These are phyloP conservation scores for Spodoptera littoralis DNA, from an alignment of 2,888 invertebrate genomes.

Conservation along the genomic window DNA sequence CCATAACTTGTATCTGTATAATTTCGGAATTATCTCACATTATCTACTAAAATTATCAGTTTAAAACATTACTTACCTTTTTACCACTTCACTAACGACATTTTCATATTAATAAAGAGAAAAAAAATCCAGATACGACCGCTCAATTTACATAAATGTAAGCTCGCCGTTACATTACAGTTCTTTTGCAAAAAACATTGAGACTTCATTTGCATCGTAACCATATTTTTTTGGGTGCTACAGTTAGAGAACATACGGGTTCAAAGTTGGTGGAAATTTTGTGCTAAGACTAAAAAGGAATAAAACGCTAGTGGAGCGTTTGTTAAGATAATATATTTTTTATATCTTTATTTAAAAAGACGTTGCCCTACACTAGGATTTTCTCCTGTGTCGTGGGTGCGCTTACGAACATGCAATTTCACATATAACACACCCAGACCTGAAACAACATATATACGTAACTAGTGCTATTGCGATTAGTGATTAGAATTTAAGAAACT, in stretches of 20 bases:
- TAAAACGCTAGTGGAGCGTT: no score
- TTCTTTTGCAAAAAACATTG: slow-evolving; percentile 53
- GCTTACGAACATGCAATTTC: no score
- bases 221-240: slow-evolving; percentile 50
- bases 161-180: slow-evolving; percentile 52
- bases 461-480: no score
- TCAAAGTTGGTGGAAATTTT: background rate
- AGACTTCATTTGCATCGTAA: slow-evolving; percentile 57
- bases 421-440: no score
- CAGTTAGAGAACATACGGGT: slow-evolving; percentile 27
- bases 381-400: no score
- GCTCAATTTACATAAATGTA: slow-evolving; percentile 57
- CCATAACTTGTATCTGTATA: no score
- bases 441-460: no score
- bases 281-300: background rate
- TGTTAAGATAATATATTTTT: no score
- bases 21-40: no score
- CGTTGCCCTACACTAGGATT: no score
- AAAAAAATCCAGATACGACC: slow-evolving; percentile 30
- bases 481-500: no score
- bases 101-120: slow-evolving; percentile 57
- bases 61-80: slow-evolving; percentile 22
- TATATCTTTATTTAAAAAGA: no score
- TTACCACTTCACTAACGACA: slow-evolving; percentile 46
- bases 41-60: slow-evolving; percentile 17